A percentile compares a stretch with the other conserved stretches of the same genome.
phyloP scores from a whole-genome alignment of 2,888 invertebrate genomes.

The Xylota segnis region DNA sequence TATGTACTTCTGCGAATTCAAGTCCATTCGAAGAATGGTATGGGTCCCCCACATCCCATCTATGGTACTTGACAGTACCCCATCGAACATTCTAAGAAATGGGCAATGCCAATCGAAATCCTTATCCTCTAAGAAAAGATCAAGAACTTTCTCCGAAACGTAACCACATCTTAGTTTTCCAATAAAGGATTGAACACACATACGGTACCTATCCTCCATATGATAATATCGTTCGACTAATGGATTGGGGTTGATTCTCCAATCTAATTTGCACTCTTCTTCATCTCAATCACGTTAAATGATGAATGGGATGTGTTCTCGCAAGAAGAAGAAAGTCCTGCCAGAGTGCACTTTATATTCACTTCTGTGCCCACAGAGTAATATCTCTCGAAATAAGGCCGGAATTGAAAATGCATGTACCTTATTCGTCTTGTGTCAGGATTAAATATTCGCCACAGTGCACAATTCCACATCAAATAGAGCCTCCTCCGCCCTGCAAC shows the following conservation, averaged over 20 bases:
- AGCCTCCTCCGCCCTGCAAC: neutral
- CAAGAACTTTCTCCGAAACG: neutral
- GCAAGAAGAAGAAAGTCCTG: slow-evolving; percentile 5
- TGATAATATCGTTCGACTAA: neutral
- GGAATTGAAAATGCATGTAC: slow-evolving; percentile 10
- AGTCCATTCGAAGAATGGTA: no score
- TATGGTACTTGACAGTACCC: no score
- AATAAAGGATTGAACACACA: neutral
- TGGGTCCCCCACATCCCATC: no score
- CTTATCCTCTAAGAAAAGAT: neutral
- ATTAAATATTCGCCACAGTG: slow-evolving; percentile 29
- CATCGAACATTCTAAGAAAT: neutral
- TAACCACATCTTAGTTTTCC: neutral
- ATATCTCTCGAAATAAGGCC: neutral
- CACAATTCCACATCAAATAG: neutral
- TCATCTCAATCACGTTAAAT: slow-evolving; percentile 5
- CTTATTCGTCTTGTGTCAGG: neutral
- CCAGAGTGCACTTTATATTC: neutral
- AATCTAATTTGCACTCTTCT: slow-evolving; percentile 6
- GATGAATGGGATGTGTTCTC: neutral
- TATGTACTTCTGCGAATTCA: no score
- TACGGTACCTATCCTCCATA: neutral
- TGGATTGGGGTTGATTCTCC: neutral
- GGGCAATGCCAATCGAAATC: no score
- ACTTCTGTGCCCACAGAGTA: neutral